phyloP scores from a whole-genome alignment of 2,888 invertebrate species.

The Drosophila kambysellisi region DNA sequence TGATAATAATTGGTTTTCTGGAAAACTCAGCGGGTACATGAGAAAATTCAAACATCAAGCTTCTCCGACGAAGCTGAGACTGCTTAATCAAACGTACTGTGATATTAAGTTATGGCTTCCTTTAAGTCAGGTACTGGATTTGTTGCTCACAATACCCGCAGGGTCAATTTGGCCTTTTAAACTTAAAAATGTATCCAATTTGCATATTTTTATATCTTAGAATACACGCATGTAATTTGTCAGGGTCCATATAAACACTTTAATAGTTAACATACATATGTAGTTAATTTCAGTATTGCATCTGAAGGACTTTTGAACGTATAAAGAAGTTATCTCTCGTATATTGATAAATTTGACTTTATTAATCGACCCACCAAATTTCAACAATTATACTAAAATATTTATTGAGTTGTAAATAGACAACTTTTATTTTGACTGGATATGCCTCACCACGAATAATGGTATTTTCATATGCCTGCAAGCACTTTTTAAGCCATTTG shows the following conservation, averaged over 20 bases:
- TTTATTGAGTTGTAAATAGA: background rate
- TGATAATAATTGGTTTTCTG: constrained; percentile 47
- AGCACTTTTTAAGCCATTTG: background rate
- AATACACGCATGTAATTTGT: background rate
- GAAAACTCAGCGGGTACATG: constrained; percentile 10
- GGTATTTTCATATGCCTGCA: background rate
- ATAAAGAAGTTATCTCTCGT: background rate
- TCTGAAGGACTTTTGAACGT: background rate
- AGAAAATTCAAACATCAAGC: constrained; percentile 5
- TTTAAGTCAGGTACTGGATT: background rate
- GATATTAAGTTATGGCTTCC: constrained; percentile 8
- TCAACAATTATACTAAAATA: background rate
- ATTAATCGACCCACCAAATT: background rate
- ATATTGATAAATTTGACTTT: background rate
- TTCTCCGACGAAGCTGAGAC: constrained; percentile 6
- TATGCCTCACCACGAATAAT: constrained; percentile 5
- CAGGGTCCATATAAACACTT: no score
- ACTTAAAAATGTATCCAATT: background rate
- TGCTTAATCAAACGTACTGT: constrained; percentile 1
- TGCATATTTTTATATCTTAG: background rate
- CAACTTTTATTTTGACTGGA: background rate
- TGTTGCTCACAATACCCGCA: background rate
- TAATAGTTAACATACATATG: background rate
- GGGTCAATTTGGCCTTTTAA: no score
- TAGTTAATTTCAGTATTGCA: background rate